Conservation (phyloP, 2,113 vertebrate genomes). For the Rhineura floridana region DNA sequence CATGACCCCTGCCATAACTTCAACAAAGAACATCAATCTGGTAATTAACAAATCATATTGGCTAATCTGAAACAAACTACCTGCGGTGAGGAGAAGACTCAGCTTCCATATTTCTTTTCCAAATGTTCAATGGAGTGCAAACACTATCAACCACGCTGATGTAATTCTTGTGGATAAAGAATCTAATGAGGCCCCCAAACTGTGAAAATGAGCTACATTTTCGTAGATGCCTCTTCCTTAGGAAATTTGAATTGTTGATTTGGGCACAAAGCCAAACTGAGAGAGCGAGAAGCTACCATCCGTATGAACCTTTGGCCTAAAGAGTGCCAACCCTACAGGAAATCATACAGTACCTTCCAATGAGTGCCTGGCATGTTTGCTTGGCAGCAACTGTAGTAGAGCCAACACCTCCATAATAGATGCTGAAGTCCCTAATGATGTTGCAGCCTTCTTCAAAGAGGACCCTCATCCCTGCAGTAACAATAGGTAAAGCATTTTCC, state of each 20-base stretch:
- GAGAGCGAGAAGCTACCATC: not conserved
- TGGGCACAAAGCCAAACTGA: not conserved
- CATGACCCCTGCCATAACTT: not conserved
- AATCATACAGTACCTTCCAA: slow-evolving; percentile 70
- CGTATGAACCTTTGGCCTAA: not conserved
- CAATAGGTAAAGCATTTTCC: slow-evolving; percentile 82
- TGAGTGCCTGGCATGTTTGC: slow-evolving; percentile 74
- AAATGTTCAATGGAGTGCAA: not conserved
- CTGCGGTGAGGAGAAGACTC: not conserved
- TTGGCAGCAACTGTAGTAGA: slow-evolving; percentile 70
- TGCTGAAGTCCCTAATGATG: slow-evolving; percentile 79
- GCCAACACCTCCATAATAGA: slow-evolving; percentile 85
- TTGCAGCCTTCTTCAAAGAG: slow-evolving; percentile 77
- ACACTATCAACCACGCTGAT: not conserved
- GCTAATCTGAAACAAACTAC: not conserved
- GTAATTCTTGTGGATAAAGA: not conserved
- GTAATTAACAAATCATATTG: not conserved
- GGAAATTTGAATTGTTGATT: not conserved
- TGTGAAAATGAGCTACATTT: not conserved
- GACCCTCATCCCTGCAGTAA: slow-evolving; percentile 85
- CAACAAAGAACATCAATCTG: not conserved
- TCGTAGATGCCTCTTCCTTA: no score
- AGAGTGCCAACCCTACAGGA: not conserved
- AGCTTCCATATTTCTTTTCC: not conserved
- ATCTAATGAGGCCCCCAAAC: not conserved